phyloP scores from a whole-genome alignment of 2,888 invertebrate species.

The Dolichomitus sp. region DNA sequence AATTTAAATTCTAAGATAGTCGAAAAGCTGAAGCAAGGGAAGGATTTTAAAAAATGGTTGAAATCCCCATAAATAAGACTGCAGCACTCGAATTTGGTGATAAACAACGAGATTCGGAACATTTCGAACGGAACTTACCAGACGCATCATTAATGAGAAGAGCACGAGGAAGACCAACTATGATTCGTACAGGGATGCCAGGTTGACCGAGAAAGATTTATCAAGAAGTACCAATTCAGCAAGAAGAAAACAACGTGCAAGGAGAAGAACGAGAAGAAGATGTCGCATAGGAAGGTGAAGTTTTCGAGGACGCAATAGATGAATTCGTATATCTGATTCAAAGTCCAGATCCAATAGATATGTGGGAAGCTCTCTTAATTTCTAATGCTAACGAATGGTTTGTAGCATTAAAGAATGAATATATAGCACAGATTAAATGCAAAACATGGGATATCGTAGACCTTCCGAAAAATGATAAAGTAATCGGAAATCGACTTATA shows the following conservation, averaged over 20 bases:
- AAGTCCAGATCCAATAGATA: conserved; percentile 23
- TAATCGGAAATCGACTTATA: background rate
- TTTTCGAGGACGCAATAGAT: conserved; percentile 5
- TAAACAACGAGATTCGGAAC: no score
- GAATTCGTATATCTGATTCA: conserved; percentile 1
- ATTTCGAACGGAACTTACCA: no score
- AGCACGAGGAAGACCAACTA: no score
- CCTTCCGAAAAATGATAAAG: conserved; percentile 1
- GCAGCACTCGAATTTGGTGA: no score
- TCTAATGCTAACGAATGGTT: conserved; percentile 42
- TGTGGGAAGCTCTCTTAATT: conserved; percentile 30
- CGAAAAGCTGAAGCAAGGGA: no score
- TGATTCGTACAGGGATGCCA: no score
- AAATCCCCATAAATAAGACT: no score
- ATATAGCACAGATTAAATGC: conserved; percentile 36
- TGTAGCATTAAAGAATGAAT: conserved; percentile 45
- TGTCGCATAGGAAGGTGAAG: conserved; percentile 28
- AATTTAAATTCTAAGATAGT: no score
- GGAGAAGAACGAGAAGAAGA: background rate
- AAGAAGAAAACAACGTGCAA: background rate
- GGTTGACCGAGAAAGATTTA: background rate
- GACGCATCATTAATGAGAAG: no score
- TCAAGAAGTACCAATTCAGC: background rate
- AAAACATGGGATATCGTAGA: conserved; percentile 42
- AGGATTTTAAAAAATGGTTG: no score